Conservation (phyloP, 2,113 vertebrate species). For the Laterallus jamaicensis region DNA sequence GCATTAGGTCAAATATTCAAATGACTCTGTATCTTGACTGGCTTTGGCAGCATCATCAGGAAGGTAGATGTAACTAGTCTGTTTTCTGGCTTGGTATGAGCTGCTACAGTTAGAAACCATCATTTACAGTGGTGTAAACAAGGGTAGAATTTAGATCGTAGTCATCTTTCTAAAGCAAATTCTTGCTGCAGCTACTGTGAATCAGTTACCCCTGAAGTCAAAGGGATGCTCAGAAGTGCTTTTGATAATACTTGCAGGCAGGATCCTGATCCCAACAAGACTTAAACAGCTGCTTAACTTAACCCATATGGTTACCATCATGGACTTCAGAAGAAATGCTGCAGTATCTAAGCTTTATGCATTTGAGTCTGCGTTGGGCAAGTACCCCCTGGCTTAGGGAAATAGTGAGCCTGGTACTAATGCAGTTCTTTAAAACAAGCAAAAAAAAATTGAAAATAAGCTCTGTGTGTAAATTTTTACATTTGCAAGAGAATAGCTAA, state of each 20-base stretch:
- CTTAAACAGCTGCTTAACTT: background rate
- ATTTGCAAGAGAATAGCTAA: background rate
- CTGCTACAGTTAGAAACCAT: background rate
- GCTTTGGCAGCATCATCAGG: background rate
- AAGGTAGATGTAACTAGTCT: background rate
- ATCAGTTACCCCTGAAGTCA: background rate
- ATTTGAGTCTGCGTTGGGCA: fast-evolving
- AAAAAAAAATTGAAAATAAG: background rate
- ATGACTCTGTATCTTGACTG: background rate
- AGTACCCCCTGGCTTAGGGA: fast-evolving
- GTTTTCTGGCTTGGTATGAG: background rate
- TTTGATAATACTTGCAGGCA: background rate
- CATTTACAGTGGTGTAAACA: background rate
- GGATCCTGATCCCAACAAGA: background rate
- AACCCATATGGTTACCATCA: background rate
- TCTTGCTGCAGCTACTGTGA: background rate
- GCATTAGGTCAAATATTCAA: background rate
- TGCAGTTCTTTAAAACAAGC: background rate
- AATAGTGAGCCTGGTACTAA: background rate
- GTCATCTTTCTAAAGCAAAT: background rate
- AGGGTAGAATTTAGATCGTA: background rate
- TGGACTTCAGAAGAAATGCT: background rate
- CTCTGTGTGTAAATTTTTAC: background rate
- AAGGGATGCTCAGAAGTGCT: constrained; percentile 8
- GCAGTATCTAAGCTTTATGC: background rate